A percentile compares a stretch with the other conserved stretches of the same genome.
phyloP scores from a whole-genome alignment of 2,113 vertebrate species.

The Sorex fumeus region DNA sequence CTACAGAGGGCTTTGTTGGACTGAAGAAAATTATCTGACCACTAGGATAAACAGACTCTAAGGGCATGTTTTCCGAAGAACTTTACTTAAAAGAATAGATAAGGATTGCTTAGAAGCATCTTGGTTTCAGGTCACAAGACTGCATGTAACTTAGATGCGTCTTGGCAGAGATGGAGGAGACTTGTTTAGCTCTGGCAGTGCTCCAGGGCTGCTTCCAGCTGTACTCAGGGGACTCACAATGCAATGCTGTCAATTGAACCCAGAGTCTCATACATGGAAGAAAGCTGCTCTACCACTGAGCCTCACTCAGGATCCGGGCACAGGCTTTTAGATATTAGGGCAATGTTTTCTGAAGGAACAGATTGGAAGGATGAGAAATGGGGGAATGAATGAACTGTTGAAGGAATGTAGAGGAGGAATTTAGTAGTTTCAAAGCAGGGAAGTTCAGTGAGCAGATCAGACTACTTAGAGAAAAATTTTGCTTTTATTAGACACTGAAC shows the following conservation, averaged over 20 bases:
- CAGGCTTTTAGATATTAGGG: not conserved
- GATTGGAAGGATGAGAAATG: not conserved
- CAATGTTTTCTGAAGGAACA: not conserved
- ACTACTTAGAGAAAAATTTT: not conserved
- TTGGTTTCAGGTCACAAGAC: no score
- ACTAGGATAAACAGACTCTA: not conserved
- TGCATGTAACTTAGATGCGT: not conserved
- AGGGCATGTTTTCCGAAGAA: not conserved
- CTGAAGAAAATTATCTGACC: not conserved
- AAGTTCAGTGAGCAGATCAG: not conserved
- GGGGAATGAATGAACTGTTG: not conserved
- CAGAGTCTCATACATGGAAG: no score
- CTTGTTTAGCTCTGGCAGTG: no score
- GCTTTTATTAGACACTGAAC: not conserved
- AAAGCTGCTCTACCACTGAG: no score
- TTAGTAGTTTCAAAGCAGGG: not conserved
- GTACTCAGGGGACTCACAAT: no score
- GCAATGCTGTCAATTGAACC: no score
- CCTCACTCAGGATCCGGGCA: not conserved
- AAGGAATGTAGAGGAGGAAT: not conserved
- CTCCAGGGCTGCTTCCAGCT: no score
- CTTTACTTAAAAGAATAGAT: not conserved
- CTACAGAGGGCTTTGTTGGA: not conserved
- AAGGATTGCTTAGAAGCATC: not conserved
- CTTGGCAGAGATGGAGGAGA: not conserved